Evolutionary conservation across 2,888 invertebrate species (phyloP).

Genomic region (Dynastes tityus): DNA sequence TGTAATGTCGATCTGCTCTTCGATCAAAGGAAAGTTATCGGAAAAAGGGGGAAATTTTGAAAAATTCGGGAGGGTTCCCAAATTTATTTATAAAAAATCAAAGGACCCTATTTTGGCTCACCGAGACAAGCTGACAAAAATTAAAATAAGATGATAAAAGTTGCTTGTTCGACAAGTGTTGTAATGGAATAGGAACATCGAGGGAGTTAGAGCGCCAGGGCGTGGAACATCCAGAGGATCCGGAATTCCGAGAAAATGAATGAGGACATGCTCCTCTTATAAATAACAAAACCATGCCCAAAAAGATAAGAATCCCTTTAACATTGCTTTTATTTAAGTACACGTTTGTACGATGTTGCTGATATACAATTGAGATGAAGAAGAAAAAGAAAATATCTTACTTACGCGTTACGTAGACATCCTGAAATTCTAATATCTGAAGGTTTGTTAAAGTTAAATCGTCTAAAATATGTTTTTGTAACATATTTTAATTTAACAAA

Average conservation of each 20-base stretch:
- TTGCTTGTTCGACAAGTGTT: conserved; percentile 38
- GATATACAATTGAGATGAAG: too few relatives aligned
- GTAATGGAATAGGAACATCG: conserved; percentile 37
- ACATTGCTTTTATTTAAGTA: too few relatives aligned
- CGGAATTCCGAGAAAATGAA: not conserved
- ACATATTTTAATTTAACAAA: too few relatives aligned
- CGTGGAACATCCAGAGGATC: conserved; percentile 14
- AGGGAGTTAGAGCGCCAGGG: too few relatives aligned
- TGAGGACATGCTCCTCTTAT: not conserved
- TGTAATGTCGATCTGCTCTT: conserved; percentile 3
- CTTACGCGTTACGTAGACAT: too few relatives aligned
- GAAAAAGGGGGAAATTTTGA: not conserved
- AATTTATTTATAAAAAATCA: too few relatives aligned
- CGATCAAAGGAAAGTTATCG: not conserved
- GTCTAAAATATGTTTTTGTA: too few relatives aligned
- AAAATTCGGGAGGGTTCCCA: conserved; percentile 15
- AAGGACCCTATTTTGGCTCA: conserved; percentile 56
- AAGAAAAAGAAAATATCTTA: too few relatives aligned
- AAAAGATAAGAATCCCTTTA: too few relatives aligned
- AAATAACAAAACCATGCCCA: not conserved
- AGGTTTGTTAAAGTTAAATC: too few relatives aligned
- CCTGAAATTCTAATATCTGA: too few relatives aligned
- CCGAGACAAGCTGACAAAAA: conserved; percentile 53
- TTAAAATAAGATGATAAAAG: conserved; percentile 25
- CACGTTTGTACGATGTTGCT: too few relatives aligned